Conservation (phyloP, 2,113 vertebrate genomes). For the Apteryx mantelli region DNA sequence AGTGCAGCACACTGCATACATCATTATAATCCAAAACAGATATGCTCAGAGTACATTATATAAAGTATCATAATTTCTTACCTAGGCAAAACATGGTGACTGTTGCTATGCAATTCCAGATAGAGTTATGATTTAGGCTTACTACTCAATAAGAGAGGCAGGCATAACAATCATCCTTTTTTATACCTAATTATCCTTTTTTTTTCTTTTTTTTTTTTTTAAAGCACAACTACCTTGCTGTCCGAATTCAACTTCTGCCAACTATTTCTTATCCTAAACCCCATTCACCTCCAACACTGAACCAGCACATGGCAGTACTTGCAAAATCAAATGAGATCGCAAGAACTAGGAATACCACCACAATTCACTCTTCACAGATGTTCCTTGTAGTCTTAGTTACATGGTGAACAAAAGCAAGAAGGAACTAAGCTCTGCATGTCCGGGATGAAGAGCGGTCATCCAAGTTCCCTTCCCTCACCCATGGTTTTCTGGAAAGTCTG, state of each 20-base stretch:
- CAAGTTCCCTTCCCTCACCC: neutral
- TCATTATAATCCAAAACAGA: neutral
- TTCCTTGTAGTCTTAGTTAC: neutral
- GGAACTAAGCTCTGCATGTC: neutral
- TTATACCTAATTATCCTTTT: neutral
- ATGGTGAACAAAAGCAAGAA: neutral
- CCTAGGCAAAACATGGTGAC: neutral
- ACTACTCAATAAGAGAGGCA: neutral
- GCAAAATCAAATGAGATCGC: neutral
- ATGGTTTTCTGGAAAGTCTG: neutral
- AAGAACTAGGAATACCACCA: neutral
- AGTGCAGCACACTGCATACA: neutral
- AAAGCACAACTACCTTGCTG: neutral
- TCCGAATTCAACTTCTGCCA: neutral
- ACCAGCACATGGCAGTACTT: neutral
- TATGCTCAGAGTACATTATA: neutral
- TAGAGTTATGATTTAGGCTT: neutral
- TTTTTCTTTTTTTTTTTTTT: too few species aligned
- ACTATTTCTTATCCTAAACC: neutral
- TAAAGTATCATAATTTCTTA: neutral
- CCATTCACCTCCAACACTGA: fast-evolving
- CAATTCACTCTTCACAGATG: neutral
- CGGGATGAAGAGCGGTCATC: neutral
- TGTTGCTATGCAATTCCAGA: neutral
- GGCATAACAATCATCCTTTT: neutral